These are phyloP conservation scores for Platysternon megacephalum DNA, from an alignment of 2,113 vertebrate species.

Conservation along the genomic window DNA sequence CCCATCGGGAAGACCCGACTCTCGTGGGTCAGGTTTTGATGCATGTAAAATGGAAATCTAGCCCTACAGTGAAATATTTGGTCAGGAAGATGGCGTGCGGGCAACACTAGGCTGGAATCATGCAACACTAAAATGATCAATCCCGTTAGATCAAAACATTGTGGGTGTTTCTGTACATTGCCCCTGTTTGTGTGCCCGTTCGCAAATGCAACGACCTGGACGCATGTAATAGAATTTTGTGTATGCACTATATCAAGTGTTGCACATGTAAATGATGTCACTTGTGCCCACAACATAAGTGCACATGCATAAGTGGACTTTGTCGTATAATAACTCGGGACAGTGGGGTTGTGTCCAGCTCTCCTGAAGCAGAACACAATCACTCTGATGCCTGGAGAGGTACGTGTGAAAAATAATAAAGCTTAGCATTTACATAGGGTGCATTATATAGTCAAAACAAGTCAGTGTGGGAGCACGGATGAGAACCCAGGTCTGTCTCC, in stretches of 20 bases:
- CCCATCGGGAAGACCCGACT: background rate
- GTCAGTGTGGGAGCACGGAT: background rate
- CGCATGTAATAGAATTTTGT: rapidly evolving
- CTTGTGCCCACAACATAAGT: background rate
- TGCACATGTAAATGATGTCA: background rate
- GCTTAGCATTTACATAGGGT: background rate
- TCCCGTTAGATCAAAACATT: background rate
- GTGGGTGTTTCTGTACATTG: background rate
- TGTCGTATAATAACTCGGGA: rapidly evolving
- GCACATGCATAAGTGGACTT: background rate
- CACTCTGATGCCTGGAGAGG: background rate
- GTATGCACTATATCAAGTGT: background rate
- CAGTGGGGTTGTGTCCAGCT: rapidly evolving
- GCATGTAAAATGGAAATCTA: background rate
- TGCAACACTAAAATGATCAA: background rate
- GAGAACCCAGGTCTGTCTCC: background rate
- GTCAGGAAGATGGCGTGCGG: background rate
- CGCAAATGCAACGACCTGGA: rapidly evolving
- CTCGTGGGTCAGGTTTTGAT: background rate
- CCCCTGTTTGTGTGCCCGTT: background rate
- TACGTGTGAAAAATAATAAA: background rate
- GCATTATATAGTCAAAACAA: background rate
- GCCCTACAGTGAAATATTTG: background rate
- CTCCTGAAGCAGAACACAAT: rapidly evolving
- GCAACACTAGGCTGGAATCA: background rate